Evolutionary conservation across 2,797 vertebrate species (phyloP), one percentile per base, ranked within the genome.

Genomic region (Halcyon badia): DNA sequence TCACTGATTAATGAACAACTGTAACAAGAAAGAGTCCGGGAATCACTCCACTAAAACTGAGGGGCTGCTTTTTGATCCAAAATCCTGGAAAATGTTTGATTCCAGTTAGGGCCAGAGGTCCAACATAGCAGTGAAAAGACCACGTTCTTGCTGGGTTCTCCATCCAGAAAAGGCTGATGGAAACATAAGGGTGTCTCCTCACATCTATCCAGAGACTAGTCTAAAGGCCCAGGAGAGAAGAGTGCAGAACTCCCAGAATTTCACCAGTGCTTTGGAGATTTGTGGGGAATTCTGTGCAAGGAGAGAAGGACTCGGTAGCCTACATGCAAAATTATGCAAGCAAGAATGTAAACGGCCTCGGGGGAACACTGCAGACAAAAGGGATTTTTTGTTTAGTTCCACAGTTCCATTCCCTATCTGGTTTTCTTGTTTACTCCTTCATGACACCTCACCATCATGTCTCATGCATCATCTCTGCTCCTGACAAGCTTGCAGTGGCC

Each of bases 251-350:
- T 14, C 65, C 57, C 39, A 41, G 41, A 64, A 48, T 28, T 30
- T 35, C 81, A 15, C 1, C 44, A 2, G 30, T 25, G 30, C 61
- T 68, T 14, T 46, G 72, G 81, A 42, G 71, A 42, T 51, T 25
- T 31, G 52, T 18, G 42, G 35, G 22, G 60, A 44, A 52, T 57
- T 69, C 56, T 61, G 60, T 15, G 42, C n/a, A n/a, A 64, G 82
- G 15, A 49, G 31, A 78, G 33, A 13, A 35, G 28, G 39, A 9
- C 19, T 13, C 5, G 20, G 58, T 33, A 18, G 41, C 28, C 68
- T 6, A 1, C 0, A 1, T 6, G 21, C 12, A 1, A 4, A 6
- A 26, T 2, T 46, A 21, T 18, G 28, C 6, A 6, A 60, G 37
- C 19, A 42, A 5, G 4, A 13, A 31, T 30, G 21, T 1, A 61